These are phyloP conservation scores for Venusia cambrica DNA, from an alignment of 2,888 invertebrate genomes.

Conservation along the genomic window DNA sequence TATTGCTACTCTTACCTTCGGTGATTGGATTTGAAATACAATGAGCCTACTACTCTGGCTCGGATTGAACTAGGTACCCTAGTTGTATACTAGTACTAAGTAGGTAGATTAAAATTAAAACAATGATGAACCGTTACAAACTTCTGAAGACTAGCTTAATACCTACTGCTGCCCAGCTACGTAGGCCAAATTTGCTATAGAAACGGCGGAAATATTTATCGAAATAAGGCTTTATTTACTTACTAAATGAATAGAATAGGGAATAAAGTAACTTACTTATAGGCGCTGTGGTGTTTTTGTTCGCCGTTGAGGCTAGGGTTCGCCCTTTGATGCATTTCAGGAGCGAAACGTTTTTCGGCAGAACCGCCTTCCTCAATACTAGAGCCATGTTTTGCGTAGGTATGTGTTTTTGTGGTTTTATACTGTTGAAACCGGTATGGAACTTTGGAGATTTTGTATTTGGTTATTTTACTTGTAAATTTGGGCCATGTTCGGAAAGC, in stretches of 20 bases:
- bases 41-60: too few relatives aligned
- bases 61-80: too few relatives aligned
- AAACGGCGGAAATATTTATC: not conserved
- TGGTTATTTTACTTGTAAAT: conserved; percentile 54
- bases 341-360: conserved; percentile 56
- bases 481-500: conserved; percentile 56
- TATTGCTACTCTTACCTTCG: too few relatives aligned
- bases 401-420: conserved; percentile 26
- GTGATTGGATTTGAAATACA: too few relatives aligned
- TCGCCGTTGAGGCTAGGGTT: conserved; percentile 46
- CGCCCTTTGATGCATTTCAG: conserved; percentile 61
- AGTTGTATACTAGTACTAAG: too few relatives aligned
- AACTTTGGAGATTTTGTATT: conserved; percentile 42
- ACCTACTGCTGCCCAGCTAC: too few relatives aligned
- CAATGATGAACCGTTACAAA: too few relatives aligned
- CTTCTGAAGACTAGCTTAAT: too few relatives aligned
- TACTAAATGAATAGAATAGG: not conserved
- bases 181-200: too few relatives aligned
- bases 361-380: conserved; percentile 58
- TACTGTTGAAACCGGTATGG: conserved; percentile 21
- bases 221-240: not conserved
- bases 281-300: conserved; percentile 46
- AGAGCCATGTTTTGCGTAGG: conserved; percentile 54
- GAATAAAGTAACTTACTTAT: conserved; percentile 48
- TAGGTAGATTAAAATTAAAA: too few relatives aligned